phyloP scores from a whole-genome alignment of 2,797 vertebrate genomes.

The Distichodus sexfasciatus region DNA sequence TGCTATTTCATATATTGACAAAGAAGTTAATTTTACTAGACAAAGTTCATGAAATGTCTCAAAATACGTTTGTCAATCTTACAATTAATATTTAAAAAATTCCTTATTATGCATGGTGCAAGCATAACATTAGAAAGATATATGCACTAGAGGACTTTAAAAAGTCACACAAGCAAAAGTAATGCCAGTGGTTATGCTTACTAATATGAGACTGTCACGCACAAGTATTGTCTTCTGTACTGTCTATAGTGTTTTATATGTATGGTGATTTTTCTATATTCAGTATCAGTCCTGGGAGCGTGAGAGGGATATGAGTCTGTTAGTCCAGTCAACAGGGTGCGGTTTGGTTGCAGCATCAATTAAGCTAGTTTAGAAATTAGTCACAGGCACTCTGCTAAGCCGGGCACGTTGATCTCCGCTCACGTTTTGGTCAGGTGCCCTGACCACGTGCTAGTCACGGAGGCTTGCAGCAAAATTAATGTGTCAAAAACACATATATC shows the following conservation, averaged over 20 bases:
- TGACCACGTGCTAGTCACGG: background rate
- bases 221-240: background rate
- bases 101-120: too few relatives aligned
- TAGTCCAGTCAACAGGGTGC: slow-evolving; percentile 39
- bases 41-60: too few relatives aligned
- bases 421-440: slow-evolving; percentile 26
- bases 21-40: too few relatives aligned
- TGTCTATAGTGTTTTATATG: too few relatives aligned
- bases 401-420: slow-evolving; percentile 25
- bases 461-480: background rate
- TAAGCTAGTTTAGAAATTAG: slow-evolving; percentile 48
- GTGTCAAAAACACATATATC: background rate
- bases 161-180: too few relatives aligned
- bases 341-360: slow-evolving; percentile 30
- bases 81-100: too few relatives aligned
- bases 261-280: too few relatives aligned
- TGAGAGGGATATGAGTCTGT: slow-evolving; percentile 27
- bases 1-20: too few relatives aligned
- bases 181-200: too few relatives aligned
- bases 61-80: too few relatives aligned
- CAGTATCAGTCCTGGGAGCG: background rate
- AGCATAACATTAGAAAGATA: too few relatives aligned
- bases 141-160: too few relatives aligned
- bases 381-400: slow-evolving; percentile 45
- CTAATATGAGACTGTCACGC: slow-evolving; percentile 34